Conservation (phyloP, 2,113 vertebrate species). For the Anseranas semipalmata region DNA sequence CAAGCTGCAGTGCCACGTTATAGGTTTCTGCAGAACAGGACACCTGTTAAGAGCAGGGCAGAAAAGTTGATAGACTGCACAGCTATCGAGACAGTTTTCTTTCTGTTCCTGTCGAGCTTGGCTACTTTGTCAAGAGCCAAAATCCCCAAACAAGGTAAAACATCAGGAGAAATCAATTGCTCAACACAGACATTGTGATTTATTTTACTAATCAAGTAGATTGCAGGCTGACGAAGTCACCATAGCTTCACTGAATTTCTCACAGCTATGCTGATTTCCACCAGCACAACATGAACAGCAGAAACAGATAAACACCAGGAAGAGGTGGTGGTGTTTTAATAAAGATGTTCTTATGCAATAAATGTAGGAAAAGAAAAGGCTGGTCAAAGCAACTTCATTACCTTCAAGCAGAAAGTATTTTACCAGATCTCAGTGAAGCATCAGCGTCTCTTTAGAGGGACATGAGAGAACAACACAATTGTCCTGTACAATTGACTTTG, state of each 20-base stretch:
- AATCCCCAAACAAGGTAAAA: background rate
- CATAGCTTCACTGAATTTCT: background rate
- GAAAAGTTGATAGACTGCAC: rapidly evolving
- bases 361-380: background rate
- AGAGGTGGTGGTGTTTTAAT: background rate
- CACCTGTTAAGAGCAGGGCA: background rate
- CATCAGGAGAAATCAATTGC: background rate
- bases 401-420: background rate
- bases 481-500: background rate
- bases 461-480: background rate
- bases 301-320: background rate
- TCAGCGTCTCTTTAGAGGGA: background rate
- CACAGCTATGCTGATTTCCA: background rate
- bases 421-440: background rate
- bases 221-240: background rate
- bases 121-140: background rate
- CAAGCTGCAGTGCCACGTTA: background rate
- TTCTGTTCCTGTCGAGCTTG: background rate
- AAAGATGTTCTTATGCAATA: background rate
- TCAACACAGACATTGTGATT: background rate
- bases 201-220: background rate
- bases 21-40: background rate
- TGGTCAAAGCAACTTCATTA: background rate
- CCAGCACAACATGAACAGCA: background rate
- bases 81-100: background rate